phyloP scores from a whole-genome alignment of 1,140 invertebrate genomes.

The Pentalonia nigronervosa region DNA sequence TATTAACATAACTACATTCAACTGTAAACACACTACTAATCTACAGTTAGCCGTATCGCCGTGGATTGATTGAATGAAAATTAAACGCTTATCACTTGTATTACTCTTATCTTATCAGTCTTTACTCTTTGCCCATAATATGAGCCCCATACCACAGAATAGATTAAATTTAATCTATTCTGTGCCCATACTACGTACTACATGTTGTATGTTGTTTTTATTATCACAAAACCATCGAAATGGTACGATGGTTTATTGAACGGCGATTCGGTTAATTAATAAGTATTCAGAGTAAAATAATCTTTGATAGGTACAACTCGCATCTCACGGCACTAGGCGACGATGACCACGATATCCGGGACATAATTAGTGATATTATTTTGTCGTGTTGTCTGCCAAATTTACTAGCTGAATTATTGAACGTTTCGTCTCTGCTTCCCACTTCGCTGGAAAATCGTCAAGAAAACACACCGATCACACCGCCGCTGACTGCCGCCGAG shows the following conservation, averaged over 20 bases:
- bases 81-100: background rate
- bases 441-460: background rate
- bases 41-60: too few species aligned
- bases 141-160: too few species aligned
- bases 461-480: background rate
- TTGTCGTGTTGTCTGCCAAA: background rate
- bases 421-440: background rate
- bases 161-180: too few species aligned
- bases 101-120: background rate
- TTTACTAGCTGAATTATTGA: background rate
- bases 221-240: background rate
- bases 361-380: background rate
- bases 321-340: too few species aligned
- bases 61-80: background rate
- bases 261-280: background rate
- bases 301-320: too few species aligned
- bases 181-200: background rate
- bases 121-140: background rate
- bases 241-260: slow-evolving; percentile 5
- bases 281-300: too few species aligned
- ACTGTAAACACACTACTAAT: too few species aligned
- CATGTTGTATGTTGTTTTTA: background rate
- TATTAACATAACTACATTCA: too few species aligned
- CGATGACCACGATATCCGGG: too few species aligned
- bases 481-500: background rate